Conservation (phyloP, 2,888 invertebrate species). For the Noctua janthina region DNA sequence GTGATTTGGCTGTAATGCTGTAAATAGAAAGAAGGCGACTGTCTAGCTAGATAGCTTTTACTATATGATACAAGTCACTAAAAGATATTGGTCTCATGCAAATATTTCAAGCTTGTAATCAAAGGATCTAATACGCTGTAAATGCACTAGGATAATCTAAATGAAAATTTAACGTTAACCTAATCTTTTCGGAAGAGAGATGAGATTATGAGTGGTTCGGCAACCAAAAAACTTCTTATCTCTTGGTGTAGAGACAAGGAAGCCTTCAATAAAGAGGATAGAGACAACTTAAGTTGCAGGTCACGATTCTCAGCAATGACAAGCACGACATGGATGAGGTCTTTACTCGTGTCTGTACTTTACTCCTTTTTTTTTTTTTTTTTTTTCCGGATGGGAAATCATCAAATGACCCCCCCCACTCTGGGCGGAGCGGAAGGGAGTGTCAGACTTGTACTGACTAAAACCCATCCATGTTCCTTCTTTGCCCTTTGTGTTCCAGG, state of each 20-base stretch:
- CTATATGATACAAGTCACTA: background rate
- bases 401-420: too few species aligned
- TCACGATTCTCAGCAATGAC: constrained; percentile 38
- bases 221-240: background rate
- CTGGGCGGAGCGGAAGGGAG: too few species aligned
- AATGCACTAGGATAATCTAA: background rate
- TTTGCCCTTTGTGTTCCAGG: too few species aligned
- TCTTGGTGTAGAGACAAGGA: background rate
- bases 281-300: constrained; percentile 22
- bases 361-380: too few species aligned
- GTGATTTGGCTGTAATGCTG: too few species aligned
- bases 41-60: background rate
- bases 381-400: too few species aligned
- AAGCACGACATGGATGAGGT: constrained; percentile 6
- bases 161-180: background rate
- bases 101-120: background rate
- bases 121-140: background rate
- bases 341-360: constrained; percentile 7
- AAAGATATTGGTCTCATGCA: background rate
- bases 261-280: background rate
- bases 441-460: too few species aligned
- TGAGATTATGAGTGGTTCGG: background rate
- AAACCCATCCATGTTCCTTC: too few species aligned
- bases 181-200: background rate
- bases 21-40: background rate